These are phyloP conservation scores for Pachypanchax playfairii DNA, from an alignment of 2,113 vertebrate species.

Conservation along the genomic window DNA sequence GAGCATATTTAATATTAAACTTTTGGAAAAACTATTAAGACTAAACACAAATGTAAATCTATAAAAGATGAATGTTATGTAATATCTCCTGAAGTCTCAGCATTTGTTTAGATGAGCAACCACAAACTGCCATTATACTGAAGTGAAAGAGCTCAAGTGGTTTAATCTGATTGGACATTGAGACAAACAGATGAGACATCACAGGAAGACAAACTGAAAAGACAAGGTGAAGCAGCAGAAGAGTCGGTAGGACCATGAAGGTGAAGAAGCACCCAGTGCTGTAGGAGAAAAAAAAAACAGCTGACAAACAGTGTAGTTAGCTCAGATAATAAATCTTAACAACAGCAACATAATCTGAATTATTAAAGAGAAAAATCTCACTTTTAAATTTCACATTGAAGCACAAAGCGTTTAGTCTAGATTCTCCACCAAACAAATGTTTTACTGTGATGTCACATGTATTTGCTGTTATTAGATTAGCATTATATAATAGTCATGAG, in stretches of 20 bases:
- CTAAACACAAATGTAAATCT: no score
- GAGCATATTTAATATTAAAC: not conserved
- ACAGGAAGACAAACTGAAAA: constrained; percentile 18
- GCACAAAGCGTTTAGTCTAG: no score
- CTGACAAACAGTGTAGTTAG: constrained; percentile 30
- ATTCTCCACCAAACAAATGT: no score
- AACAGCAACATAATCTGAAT: constrained; percentile 17
- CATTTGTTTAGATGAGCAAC: constrained; percentile 42
- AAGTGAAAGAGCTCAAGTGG: constrained; percentile 52
- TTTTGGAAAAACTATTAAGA: no score
- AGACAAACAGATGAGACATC: constrained; percentile 15
- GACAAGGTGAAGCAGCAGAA: constrained; percentile 33
- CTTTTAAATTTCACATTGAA: no score
- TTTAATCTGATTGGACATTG: constrained; percentile 33
- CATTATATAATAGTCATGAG: no score
- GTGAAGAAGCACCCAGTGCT: constrained; percentile 36
- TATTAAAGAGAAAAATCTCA: constrained; percentile 14
- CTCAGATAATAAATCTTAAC: constrained; percentile 14
- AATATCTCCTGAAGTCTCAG: not conserved
- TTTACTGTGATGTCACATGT: no score
- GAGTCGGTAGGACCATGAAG: constrained; percentile 1
- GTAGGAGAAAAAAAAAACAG: constrained; percentile 24
- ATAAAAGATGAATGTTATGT: not conserved
- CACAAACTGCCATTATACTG: constrained; percentile 56
- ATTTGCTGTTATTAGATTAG: no score